A percentile compares a stretch with the other conserved stretches of the same genome.
Evolutionary conservation across 2,888 invertebrate species (phyloP).

Genomic region (Lissonota sp.): DNA sequence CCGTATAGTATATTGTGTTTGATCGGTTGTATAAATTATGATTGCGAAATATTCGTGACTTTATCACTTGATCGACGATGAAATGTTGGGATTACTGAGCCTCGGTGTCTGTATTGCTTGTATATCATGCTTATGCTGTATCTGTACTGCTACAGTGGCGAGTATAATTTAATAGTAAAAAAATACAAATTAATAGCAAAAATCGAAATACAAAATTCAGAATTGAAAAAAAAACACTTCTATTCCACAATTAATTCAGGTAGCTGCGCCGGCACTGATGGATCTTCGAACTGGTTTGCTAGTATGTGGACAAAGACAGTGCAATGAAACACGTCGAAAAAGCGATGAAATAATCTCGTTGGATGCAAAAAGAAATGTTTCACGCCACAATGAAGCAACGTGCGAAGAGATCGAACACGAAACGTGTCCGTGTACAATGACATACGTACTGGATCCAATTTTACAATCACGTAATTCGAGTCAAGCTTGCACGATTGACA

Average conservation of each 20-base stretch:
- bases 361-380: conserved; percentile 8
- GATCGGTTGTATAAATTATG: neutral
- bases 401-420: conserved; percentile 38
- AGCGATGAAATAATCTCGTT: conserved; percentile 16
- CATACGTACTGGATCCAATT: conserved; percentile 51
- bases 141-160: conserved; percentile 58
- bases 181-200: neutral
- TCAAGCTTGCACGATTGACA: neutral
- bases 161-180: conserved; percentile 1
- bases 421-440: conserved; percentile 49
- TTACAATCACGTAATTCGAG: conserved; percentile 8
- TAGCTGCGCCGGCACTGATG: conserved; percentile 42
- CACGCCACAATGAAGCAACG: neutral
- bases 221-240: neutral
- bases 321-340: conserved; percentile 13
- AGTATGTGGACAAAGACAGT: conserved; percentile 4
- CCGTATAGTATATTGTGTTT: neutral
- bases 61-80: neutral
- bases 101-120: conserved; percentile 60
- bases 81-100: conserved; percentile 58
- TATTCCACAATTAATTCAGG: conserved; percentile 16
- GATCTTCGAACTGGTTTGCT: conserved; percentile 36
- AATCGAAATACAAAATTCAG: conserved; percentile 7
- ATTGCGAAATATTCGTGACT: conserved; percentile 8
- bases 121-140: conserved; percentile 64